phyloP scores from a whole-genome alignment of 2,113 vertebrate genomes.

The Pavo muticus region DNA sequence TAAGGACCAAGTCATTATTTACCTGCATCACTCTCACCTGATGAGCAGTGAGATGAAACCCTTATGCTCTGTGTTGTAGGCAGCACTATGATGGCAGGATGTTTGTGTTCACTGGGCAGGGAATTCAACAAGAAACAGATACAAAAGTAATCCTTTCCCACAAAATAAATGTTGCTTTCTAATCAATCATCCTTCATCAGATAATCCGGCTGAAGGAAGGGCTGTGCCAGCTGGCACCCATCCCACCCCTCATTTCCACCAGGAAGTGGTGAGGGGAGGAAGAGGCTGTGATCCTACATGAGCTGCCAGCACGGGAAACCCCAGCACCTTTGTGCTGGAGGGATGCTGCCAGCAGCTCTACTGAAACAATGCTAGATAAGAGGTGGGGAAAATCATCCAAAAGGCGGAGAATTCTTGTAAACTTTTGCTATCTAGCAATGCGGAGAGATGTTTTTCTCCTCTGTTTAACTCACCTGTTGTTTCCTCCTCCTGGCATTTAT shows the following conservation, averaged over 20 bases:
- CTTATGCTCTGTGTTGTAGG: neutral
- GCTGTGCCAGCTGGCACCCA: neutral
- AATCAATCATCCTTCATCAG: neutral
- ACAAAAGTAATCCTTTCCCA: neutral
- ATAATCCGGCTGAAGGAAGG: neutral
- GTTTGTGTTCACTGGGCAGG: neutral
- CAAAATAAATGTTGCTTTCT: neutral
- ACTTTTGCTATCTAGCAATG: constrained; percentile 31
- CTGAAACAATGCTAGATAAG: neutral
- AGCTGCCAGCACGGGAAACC: neutral
- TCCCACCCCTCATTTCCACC: constrained; percentile 34
- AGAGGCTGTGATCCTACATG: neutral
- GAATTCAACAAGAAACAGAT: neutral
- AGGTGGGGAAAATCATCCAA: constrained; percentile 12
- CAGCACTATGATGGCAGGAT: neutral
- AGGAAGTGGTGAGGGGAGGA: constrained; percentile 9
- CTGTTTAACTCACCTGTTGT: constrained; percentile 46
- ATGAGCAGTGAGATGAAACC: neutral
- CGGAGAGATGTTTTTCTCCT: constrained; percentile 25
- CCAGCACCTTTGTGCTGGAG: neutral
- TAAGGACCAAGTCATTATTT: neutral
- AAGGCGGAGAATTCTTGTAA: constrained; percentile 44
- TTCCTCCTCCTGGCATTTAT: constrained; percentile 77
- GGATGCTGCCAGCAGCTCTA: neutral
- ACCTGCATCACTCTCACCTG: neutral